These are phyloP conservation scores for Stramonita haemastoma DNA, from an alignment of 2,888 invertebrate genomes.

Conservation along the genomic window DNA sequence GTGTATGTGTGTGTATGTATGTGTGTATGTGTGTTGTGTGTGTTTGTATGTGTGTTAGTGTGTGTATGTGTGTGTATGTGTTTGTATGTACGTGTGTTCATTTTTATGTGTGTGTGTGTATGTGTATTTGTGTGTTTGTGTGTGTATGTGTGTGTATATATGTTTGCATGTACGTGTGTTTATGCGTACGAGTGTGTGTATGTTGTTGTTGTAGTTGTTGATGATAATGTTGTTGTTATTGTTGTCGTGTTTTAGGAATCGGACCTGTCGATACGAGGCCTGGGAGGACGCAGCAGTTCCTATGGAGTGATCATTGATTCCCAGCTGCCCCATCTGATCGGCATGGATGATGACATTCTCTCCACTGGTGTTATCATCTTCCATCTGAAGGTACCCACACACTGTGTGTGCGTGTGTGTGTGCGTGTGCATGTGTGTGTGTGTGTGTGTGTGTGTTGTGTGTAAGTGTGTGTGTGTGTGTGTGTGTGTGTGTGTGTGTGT, in stretches of 20 bases:
- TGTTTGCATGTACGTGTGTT: neutral
- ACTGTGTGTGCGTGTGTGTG: slow-evolving; percentile 17
- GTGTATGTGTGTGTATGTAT: too few relatives aligned
- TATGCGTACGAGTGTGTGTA: neutral
- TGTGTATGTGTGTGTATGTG: too few relatives aligned
- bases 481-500: too few relatives aligned
- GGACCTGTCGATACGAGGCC: slow-evolving; percentile 71
- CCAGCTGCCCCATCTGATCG: slow-evolving; percentile 93
- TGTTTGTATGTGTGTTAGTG: too few relatives aligned
- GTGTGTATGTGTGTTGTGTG: too few relatives aligned
- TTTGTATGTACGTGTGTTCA: too few relatives aligned
- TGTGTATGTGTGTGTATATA: too few relatives aligned
- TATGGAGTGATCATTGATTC: slow-evolving; percentile 80
- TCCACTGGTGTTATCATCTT: slow-evolving; percentile 94
- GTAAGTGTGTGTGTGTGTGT: too few relatives aligned
- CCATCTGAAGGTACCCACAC: slow-evolving; percentile 89
- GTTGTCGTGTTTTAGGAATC: slow-evolving; percentile 62
- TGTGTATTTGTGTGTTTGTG: too few relatives aligned
- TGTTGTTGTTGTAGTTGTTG: neutral
- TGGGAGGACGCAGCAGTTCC: slow-evolving; percentile 76
- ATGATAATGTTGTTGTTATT: too few relatives aligned
- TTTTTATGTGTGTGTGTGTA: too few relatives aligned
- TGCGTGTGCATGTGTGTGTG: neutral
- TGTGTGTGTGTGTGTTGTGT: neutral
- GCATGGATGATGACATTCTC: slow-evolving; percentile 92